Conservation (phyloP, 2,888 invertebrate species). For the Eulithis testata region DNA sequence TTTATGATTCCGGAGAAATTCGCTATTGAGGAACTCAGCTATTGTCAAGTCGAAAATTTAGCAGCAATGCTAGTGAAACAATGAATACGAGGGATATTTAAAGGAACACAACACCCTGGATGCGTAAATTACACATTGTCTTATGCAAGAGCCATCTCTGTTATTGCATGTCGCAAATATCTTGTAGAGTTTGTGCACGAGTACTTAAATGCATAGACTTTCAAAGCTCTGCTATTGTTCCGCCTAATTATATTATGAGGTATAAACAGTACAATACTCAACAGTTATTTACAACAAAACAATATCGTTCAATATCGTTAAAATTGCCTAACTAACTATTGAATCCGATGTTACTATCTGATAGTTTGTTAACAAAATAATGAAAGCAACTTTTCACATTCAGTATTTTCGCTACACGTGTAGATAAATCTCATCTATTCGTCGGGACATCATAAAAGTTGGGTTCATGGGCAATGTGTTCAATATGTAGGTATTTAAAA, state of each 20-base stretch:
- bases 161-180: constrained; percentile 5
- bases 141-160: constrained; percentile 9
- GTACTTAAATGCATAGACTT: background rate
- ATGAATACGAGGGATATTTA: constrained; percentile 45
- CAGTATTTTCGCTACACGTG: constrained; percentile 49
- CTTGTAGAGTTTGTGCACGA: background rate
- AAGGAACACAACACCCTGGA: constrained; percentile 40
- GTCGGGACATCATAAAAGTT: constrained; percentile 46
- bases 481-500: background rate
- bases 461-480: constrained; percentile 37
- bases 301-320: background rate
- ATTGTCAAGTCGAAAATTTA: constrained; percentile 34
- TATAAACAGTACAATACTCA: too few relatives aligned
- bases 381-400: constrained; percentile 40
- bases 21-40: constrained; percentile 36
- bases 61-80: constrained; percentile 46
- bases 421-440: constrained; percentile 43
- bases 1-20: constrained; percentile 36
- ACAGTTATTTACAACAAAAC: too few relatives aligned
- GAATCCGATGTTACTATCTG: constrained; percentile 3
- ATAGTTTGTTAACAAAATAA: constrained; percentile 30
- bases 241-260: background rate
- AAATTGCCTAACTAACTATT: background rate
- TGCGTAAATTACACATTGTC: constrained; percentile 31
- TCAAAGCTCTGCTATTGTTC: background rate